These are phyloP conservation scores for Cygnus atratus DNA, from an alignment of 2,113 vertebrate species.

Conservation along the genomic window DNA sequence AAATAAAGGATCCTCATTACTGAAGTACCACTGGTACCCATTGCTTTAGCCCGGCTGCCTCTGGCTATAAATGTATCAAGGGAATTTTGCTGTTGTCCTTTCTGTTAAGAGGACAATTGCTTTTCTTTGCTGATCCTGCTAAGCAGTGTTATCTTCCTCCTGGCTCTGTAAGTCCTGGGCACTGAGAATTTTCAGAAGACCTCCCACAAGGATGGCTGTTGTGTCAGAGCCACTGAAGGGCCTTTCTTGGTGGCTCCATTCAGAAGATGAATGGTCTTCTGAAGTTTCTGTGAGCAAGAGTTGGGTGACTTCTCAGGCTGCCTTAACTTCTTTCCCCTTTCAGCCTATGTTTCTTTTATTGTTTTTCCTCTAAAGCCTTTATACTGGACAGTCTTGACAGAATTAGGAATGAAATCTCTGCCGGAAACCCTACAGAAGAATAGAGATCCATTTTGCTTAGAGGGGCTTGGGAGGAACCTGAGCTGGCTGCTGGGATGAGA, in stretches of 20 bases:
- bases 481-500: not conserved
- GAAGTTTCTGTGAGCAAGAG: not conserved
- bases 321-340: not conserved
- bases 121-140: not conserved
- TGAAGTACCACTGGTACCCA: not conserved
- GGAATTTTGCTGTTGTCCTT: not conserved
- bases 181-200: not conserved
- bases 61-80: fast-evolving
- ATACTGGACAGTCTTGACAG: not conserved
- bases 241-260: not conserved
- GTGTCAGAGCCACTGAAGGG: not conserved
- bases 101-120: fast-evolving
- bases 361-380: not conserved
- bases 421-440: not conserved
- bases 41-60: fast-evolving
- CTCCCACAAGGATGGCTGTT: conserved; percentile 16
- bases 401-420: not conserved
- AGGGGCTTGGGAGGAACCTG: conserved; percentile 24
- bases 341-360: not conserved
- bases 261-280: conserved; percentile 7
- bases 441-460: not conserved
- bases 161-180: not conserved
- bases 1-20: fast-evolving
- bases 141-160: not conserved
- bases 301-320: not conserved